Evolutionary conservation across 2,888 invertebrate genomes (phyloP), one percentile per base, ranked within the genome.

Genomic region (Amiota mariae): DNA sequence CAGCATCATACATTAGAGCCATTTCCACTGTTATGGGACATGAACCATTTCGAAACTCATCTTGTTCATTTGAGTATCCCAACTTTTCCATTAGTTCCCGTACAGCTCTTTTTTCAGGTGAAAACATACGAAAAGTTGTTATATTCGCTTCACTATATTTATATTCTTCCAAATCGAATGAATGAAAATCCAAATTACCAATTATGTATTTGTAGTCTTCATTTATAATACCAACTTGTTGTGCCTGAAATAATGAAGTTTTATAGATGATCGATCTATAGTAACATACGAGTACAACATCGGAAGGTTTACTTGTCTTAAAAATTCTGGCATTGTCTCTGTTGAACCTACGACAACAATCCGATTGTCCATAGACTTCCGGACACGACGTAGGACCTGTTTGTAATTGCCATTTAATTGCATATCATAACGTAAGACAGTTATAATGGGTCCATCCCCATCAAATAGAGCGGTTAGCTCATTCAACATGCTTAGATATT

Each of bases 201-300:
- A 97, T 93, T 59, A 97, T 92, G 81, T 94, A 95, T 82, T 93
- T 94, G 90, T 97, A 97, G 87, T 96, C 95, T 88, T 97, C 96
- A 77, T 96, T 97, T 94, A 98, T 96, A 94, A 98, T 96, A 75
- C 98, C 98, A 80, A 98, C 95, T 91, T 97, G 97, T 90, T 97
- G 96, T 24, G 97, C 97, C 91, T 51, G 54, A n/a, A 51, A 51
- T 51, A n/a, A n/a, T 13, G 2, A 2, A 3, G 51, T 51, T 11
- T n/a, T n/a, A n/a, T n/a, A n/a, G n/a, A 51, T 2, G n/a, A 51
- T 51, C n/a, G 51, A 51, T 51, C 13, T 63, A 64, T 47, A 18
- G 36, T 20, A 15, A 57, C 20, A 51, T 2, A 48, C 51, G 36
- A 59, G 4, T 36, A 36, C 8, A 24, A 36, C 6, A 36, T 36